Conservation (phyloP, 1,140 invertebrate species). For the Ceratitis capitata region DNA sequence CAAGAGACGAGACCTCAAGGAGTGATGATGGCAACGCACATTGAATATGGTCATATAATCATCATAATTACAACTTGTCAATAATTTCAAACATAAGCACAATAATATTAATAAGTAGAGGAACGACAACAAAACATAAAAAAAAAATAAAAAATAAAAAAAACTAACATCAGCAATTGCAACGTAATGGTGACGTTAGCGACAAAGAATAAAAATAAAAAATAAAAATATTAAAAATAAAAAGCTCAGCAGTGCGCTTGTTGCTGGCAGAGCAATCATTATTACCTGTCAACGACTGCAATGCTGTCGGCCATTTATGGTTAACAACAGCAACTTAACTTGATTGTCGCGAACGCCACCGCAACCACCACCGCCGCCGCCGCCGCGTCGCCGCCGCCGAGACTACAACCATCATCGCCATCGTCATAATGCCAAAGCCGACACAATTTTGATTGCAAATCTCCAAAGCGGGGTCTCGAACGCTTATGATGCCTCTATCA, state of each 20-base stretch:
- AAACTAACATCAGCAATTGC: background rate
- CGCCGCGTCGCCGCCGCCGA: background rate
- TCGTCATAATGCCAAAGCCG: background rate
- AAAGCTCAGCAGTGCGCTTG: too few species aligned
- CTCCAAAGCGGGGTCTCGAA: background rate
- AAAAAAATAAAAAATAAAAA: background rate
- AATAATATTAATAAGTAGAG: constrained; percentile 26
- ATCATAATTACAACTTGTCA: constrained; percentile 37
- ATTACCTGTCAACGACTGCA: background rate
- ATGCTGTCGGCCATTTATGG: constrained; percentile 22
- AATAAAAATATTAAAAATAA: too few species aligned
- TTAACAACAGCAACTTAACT: constrained; percentile 22
- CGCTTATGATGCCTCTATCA: constrained; percentile 17
- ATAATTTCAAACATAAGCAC: constrained; percentile 30
- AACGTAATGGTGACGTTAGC: background rate
- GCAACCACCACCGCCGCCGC: background rate
- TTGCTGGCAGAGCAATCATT: background rate
- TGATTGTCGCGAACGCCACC: background rate
- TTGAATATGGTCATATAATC: constrained; percentile 31
- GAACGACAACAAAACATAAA: background rate
- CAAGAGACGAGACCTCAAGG: background rate
- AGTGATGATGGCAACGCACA: constrained; percentile 32
- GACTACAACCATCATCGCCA: background rate
- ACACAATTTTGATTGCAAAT: background rate
- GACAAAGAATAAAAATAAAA: too few species aligned